phyloP scores from a whole-genome alignment of 1,140 invertebrate species.

The Macrocentrus cingulum region DNA sequence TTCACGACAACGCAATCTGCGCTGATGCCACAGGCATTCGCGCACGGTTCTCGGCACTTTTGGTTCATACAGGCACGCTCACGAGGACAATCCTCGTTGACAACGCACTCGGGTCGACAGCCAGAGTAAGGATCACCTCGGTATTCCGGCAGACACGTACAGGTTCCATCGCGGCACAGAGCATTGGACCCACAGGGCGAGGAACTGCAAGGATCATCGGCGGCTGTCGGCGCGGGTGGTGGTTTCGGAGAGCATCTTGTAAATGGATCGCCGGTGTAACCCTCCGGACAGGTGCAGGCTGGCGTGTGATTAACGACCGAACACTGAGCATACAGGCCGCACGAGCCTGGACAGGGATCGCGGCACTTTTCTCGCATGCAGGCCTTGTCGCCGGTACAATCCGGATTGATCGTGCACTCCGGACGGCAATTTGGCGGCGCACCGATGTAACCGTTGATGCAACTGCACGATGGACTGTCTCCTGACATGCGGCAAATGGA shows the following conservation, averaged over 20 bases:
- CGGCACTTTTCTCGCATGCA: conserved; percentile 71
- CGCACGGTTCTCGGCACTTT: conserved; percentile 77
- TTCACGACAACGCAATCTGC: conserved; percentile 71
- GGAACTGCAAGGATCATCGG: conserved; percentile 61
- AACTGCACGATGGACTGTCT: conserved; percentile 60
- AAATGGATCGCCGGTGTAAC: conserved; percentile 71
- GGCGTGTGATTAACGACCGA: conserved; percentile 71
- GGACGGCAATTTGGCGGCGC: conserved; percentile 70
- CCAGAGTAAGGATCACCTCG: conserved; percentile 67
- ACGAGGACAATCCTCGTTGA: conserved; percentile 70
- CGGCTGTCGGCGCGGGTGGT: conserved; percentile 23
- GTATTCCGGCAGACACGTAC: conserved; percentile 66
- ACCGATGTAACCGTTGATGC: conserved; percentile 70
- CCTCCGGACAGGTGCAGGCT: conserved; percentile 69
- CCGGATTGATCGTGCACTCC: conserved; percentile 69
- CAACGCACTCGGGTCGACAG: conserved; percentile 70
- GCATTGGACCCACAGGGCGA: conserved; percentile 72
- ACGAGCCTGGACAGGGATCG: conserved; percentile 75
- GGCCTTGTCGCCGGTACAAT: conserved; percentile 68
- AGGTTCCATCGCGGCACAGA: conserved; percentile 63
- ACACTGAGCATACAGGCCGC: conserved; percentile 72
- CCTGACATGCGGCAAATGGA: conserved; percentile 59
- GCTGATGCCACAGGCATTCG: conserved; percentile 70
- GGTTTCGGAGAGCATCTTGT: conserved; percentile 57
- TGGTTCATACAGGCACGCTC: conserved; percentile 71